Evolutionary conservation across 2,113 vertebrate genomes (phyloP).

Genomic region (Halcyon malimbica): DNA sequence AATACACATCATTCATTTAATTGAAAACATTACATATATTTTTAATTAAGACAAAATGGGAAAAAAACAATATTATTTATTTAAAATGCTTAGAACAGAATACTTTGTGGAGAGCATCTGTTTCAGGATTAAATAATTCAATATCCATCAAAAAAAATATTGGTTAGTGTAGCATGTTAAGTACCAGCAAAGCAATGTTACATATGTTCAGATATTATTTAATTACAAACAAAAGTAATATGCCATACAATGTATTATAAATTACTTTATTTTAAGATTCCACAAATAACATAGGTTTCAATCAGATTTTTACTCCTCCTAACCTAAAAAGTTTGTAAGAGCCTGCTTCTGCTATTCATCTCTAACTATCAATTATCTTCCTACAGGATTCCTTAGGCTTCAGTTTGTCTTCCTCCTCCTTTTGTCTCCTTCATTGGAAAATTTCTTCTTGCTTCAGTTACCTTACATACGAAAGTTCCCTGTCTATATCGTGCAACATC

Average conservation of each 20-base stretch:
- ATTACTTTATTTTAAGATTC: neutral
- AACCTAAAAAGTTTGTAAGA: neutral
- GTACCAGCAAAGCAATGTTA: neutral
- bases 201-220: neutral
- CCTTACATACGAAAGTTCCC: neutral
- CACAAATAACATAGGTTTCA: neutral
- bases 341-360: neutral
- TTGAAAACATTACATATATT: neutral
- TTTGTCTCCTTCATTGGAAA: neutral
- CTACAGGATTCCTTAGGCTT: neutral
- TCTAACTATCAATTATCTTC: neutral
- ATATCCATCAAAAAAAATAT: neutral
- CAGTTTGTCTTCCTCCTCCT: neutral
- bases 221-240: neutral
- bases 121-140: constrained; percentile 35
- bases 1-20: neutral
- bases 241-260: neutral
- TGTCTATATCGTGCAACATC: neutral
- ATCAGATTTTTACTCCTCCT: neutral
- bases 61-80: constrained; percentile 1
- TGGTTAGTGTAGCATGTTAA: neutral
- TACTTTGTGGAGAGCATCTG: neutral
- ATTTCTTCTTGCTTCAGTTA: neutral
- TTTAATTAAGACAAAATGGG: constrained; percentile 25
- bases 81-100: constrained; percentile 30